Conservation (phyloP, 2,797 vertebrate genomes). For the Danio aesculapii region DNA sequence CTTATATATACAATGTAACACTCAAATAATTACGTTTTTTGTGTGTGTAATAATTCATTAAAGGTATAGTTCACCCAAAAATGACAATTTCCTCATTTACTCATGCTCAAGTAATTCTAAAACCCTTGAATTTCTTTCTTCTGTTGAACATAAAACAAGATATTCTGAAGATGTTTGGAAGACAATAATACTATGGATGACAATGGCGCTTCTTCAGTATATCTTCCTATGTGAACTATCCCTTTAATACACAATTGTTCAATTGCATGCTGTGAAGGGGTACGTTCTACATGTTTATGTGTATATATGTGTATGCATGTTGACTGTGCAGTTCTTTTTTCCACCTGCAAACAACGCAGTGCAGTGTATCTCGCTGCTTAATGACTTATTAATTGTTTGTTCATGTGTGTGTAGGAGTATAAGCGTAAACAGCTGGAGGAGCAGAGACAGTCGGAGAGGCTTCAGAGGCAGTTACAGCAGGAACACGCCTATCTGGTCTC, state of each 20-base stretch:
- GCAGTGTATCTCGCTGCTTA: not conserved
- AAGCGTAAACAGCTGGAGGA: slow-evolving; percentile 95
- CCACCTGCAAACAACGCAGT: not conserved
- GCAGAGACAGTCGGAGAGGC: slow-evolving; percentile 91
- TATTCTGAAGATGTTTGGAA: too few relatives aligned
- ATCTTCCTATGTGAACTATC: too few relatives aligned
- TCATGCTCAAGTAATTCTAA: too few relatives aligned
- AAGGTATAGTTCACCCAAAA: too few relatives aligned
- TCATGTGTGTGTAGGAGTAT: slow-evolving; percentile 82
- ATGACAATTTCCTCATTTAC: too few relatives aligned
- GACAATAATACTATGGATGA: too few relatives aligned
- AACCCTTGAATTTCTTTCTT: too few relatives aligned
- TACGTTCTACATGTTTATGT: not conserved
- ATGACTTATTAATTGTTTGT: slow-evolving; percentile 24
- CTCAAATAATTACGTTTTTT: not conserved
- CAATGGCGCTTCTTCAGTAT: too few relatives aligned
- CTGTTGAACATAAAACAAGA: too few relatives aligned
- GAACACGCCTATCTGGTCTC: slow-evolving; percentile 94
- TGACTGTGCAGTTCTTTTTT: slow-evolving; percentile 3
- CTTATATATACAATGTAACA: not conserved
- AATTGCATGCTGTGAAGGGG: slow-evolving; percentile 4
- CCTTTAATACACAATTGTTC: not conserved
- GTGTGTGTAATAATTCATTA: slow-evolving; percentile 6
- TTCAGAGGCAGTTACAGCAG: slow-evolving; percentile 94
- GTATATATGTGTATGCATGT: not conserved